Percentiles rank a stretch among this genome's conserved stretches.
Conservation (phyloP, 2,888 invertebrate genomes). For the Fragum fragum region DNA sequence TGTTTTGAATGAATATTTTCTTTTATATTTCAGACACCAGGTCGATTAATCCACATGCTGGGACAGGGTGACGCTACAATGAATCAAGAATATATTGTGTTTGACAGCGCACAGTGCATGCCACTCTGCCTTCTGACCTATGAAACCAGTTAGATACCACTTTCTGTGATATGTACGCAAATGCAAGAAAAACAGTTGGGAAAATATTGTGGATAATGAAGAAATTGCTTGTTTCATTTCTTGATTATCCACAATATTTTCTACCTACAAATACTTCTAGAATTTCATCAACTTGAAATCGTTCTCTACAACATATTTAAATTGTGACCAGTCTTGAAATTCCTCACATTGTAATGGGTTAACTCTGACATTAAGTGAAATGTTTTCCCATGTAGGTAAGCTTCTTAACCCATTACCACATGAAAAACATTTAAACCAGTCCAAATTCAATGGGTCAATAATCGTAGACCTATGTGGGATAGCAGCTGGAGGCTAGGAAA, state of each 20-base stretch:
- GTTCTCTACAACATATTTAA: background rate
- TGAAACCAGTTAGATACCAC: constrained; percentile 64
- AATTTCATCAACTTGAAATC: background rate
- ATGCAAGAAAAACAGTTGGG: background rate
- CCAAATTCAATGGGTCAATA: too few relatives aligned
- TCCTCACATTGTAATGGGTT: too few relatives aligned
- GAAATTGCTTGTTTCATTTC: constrained; percentile 13
- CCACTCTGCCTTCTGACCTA: constrained; percentile 79
- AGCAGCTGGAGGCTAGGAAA: too few relatives aligned
- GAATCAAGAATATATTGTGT: constrained; percentile 80
- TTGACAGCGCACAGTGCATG: constrained; percentile 73
- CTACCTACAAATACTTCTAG: background rate
- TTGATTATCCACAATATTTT: background rate
- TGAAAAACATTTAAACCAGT: too few relatives aligned
- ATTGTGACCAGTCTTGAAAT: background rate
- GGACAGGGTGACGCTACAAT: constrained; percentile 72
- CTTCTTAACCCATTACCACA: too few relatives aligned
- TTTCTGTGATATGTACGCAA: constrained; percentile 7
- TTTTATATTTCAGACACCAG: constrained; percentile 74
- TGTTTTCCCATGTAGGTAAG: too few relatives aligned
- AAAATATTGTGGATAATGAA: constrained; percentile 10
- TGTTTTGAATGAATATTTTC: background rate
- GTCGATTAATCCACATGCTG: constrained; percentile 71
- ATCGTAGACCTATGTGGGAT: too few relatives aligned
- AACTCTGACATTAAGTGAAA: too few relatives aligned